Evolutionary conservation across 2,113 vertebrate genomes (phyloP).

Genomic region (Pangasianodon hypophthalmus): DNA sequence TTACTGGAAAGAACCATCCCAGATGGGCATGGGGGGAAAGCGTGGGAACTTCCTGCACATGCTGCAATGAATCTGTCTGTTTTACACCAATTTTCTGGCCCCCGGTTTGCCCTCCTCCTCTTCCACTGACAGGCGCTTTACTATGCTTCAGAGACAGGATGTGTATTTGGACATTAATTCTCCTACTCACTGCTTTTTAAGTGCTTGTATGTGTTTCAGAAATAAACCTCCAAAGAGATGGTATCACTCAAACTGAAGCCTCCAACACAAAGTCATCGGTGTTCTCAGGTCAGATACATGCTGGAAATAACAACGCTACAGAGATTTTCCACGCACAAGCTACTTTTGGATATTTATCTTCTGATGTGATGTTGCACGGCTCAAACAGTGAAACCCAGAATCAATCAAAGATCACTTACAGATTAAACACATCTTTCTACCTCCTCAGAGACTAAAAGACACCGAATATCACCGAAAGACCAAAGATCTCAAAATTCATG

Average conservation of each 20-base stretch:
- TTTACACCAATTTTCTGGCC: background rate
- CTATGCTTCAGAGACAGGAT: background rate
- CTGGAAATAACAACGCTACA: background rate
- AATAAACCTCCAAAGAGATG: background rate
- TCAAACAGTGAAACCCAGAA: background rate
- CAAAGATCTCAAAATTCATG: background rate
- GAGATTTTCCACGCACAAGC: background rate
- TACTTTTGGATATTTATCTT: background rate
- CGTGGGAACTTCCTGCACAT: constrained; percentile 53
- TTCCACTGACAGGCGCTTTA: background rate
- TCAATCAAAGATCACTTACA: background rate
- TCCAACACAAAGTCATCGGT: background rate
- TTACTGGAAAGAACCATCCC: constrained; percentile 46
- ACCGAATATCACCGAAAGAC: background rate
- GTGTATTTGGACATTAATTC: background rate
- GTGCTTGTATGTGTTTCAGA: background rate
- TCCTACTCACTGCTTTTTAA: background rate
- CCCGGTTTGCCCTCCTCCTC: background rate
- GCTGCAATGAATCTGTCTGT: constrained; percentile 46
- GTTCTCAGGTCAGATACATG: background rate
- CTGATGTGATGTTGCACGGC: background rate
- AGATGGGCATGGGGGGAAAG: constrained; percentile 24
- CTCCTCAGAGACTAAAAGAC: background rate
- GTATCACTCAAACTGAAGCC: background rate
- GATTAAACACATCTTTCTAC: background rate